Evolutionary conservation across 2,113 vertebrate species (phyloP).

Genomic region (Chrysemys picta): DNA sequence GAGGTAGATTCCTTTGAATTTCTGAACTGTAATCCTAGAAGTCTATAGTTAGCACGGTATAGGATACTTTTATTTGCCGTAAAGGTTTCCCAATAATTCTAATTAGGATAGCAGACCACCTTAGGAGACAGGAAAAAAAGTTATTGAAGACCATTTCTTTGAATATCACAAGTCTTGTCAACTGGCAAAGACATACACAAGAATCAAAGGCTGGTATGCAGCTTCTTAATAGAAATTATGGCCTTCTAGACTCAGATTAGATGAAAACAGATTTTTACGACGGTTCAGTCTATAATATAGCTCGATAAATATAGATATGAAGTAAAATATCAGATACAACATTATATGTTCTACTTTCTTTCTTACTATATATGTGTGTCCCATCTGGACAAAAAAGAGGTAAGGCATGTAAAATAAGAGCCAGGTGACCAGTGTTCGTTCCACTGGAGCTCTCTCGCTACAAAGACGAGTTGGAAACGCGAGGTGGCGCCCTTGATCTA

Average conservation of each 20-base stretch:
- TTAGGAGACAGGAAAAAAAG: slow-evolving; percentile 42
- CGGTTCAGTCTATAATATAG: neutral
- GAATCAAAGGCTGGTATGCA: neutral
- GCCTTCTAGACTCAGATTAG: neutral
- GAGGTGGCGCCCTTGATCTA: slow-evolving; percentile 85
- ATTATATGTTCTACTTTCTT: too few relatives aligned
- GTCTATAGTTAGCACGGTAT: slow-evolving; percentile 42
- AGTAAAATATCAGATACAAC: neutral
- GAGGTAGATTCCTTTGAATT: slow-evolving; percentile 71
- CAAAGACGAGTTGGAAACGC: slow-evolving; percentile 63
- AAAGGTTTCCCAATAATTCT: slow-evolving; percentile 62
- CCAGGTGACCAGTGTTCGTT: neutral
- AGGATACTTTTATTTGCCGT: slow-evolving; percentile 72
- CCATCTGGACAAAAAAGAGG: neutral
- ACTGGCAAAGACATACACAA: neutral
- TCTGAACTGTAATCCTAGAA: slow-evolving; percentile 75
- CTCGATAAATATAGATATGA: neutral
- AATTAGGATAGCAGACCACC: slow-evolving; percentile 78
- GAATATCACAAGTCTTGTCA: neutral
- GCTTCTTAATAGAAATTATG: neutral
- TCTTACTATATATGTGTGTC: too few relatives aligned
- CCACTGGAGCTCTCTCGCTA: neutral
- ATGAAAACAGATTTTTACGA: fast-evolving
- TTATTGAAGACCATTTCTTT: slow-evolving; percentile 48
- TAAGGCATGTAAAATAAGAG: neutral